A percentile compares a stretch with the other conserved stretches of the same genome.
These are phyloP conservation scores for Melanitta fusca DNA, from an alignment of 2,797 vertebrate species.

Conservation along the genomic window DNA sequence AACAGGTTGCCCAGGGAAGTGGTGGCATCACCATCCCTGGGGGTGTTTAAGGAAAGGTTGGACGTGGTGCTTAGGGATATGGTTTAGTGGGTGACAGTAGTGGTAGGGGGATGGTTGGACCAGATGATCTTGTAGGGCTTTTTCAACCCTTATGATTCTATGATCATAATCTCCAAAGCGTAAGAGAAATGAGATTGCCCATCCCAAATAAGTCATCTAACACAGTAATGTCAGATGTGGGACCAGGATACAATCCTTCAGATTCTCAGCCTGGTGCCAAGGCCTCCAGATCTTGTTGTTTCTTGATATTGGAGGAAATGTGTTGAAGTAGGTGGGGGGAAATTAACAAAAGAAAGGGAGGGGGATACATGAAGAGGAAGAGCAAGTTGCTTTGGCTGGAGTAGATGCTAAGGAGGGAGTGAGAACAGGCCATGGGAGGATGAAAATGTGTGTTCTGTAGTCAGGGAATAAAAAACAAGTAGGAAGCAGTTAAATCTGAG, in stretches of 20 bases:
- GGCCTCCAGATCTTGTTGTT: not conserved
- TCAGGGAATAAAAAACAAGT: not conserved
- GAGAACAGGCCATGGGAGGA: not conserved
- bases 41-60: too few relatives aligned
- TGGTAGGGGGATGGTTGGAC: too few relatives aligned
- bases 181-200: not conserved
- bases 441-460: not conserved
- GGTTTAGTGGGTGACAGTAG: too few relatives aligned
- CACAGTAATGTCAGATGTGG: not conserved
- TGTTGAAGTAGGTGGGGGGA: not conserved
- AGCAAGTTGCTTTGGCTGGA: not conserved
- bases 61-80: too few relatives aligned
- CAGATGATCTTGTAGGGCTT: too few relatives aligned
- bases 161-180: not conserved
- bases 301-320: not conserved
- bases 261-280: not conserved
- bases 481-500: rapidly evolving
- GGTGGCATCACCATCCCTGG: too few relatives aligned
- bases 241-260: not conserved
- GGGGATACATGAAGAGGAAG: not conserved
- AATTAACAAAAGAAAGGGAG: rapidly evolving
- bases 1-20: too few relatives aligned
- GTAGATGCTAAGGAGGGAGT: not conserved
- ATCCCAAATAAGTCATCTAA: not conserved
- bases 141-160: too few relatives aligned